Base-by-base conservation (phyloP, 2,113 vertebrate genomes). In the Cichladusa arquata region DNA sequence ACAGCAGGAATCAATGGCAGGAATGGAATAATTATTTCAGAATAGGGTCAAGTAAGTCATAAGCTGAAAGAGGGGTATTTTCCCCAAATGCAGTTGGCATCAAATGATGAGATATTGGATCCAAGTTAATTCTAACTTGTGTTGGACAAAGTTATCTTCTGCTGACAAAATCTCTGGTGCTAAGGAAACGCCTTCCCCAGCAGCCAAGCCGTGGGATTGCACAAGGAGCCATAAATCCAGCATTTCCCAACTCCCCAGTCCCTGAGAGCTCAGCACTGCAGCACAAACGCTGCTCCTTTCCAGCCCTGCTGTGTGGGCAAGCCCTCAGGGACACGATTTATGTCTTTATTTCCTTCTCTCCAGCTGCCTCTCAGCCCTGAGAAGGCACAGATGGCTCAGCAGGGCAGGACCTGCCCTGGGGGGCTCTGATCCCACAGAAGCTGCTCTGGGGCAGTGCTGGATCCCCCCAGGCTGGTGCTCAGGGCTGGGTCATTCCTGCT, bases 171-270 rank as follows among this genome's bases (percentile, higher is more conserved):
- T 9, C 65, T 62, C 66, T 20, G 15, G 25, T 57, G 19, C 48
- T 48, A 20, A 80, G 62, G 71, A 80, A 69, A 25, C 1, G 3
- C 44, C n/a, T 48, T 48, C 56, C 66, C 8, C 50, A 62, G 58
- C 34, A 89, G 77, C 86, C 72, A n/a, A 29, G 26, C 67, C 5
- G 3, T 73, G 94, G 56, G 60, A 29, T 90, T 95, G 81, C 94
- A 85, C 91, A 87, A 67, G 90, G 79, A 93, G 45, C 73, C 79
- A n/a, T 64, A 88, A 95, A 90, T 90, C 85, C 60, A 4, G 17
- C 3, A 0, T 84, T 78, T 91, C 88, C 81, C 72, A 40, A 44
- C 47, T 54, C 81, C 85, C 81, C 67, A 53, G 9, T n/a, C 79
- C 83, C 79, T 10, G 88, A 69, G 92, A 23, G 64, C 69, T 84